Conservation (phyloP, 2,113 vertebrate species). For the Spea bombifrons region DNA sequence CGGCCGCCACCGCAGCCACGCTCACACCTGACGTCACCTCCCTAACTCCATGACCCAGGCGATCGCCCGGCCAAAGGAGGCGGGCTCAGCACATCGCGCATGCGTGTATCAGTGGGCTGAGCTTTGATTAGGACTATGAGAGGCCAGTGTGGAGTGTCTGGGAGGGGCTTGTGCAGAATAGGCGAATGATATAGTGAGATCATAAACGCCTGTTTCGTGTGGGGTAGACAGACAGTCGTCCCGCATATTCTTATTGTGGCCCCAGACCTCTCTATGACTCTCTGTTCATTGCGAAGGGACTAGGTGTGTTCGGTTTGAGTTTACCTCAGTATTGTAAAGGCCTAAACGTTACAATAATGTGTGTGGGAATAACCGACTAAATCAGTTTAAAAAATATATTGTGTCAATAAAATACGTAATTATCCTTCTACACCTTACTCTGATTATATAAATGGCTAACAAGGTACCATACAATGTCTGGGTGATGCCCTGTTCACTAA, state of each 20-base stretch:
- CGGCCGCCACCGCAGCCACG: slow-evolving; percentile 52
- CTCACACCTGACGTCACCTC: slow-evolving; percentile 61
- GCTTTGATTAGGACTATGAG: background rate
- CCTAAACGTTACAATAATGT: no score
- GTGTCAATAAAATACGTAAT: no score
- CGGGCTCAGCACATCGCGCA: background rate
- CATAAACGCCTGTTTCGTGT: background rate
- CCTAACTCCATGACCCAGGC: slow-evolving; percentile 26
- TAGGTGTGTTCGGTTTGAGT: no score
- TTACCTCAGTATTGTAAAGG: no score
- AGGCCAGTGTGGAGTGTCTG: background rate
- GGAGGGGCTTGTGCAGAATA: background rate
- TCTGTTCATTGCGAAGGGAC: no score
- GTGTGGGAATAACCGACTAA: no score
- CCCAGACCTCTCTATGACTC: no score
- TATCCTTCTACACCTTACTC: no score
- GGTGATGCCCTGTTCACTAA: no score
- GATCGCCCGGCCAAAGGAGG: slow-evolving; percentile 1
- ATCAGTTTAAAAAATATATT: no score
- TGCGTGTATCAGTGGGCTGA: background rate
- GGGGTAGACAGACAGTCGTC: background rate
- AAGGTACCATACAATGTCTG: no score
- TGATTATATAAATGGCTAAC: no score
- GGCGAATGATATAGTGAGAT: background rate
- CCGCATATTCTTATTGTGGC: background rate